Evolutionary conservation across 1,140 invertebrate genomes (phyloP), one percentile per base, ranked within the genome.

Genomic region (Plectrocnemia conspersa): DNA sequence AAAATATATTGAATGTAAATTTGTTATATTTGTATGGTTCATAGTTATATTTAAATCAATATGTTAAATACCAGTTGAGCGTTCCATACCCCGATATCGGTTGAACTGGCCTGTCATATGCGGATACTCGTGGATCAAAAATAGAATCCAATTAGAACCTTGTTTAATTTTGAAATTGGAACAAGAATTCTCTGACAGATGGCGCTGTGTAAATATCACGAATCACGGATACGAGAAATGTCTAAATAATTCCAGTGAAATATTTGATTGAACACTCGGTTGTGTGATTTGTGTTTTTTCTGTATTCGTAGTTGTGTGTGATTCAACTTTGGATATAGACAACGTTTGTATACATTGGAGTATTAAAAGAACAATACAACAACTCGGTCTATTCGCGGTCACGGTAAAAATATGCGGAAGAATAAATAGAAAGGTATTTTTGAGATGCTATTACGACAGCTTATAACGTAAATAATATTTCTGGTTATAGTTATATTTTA

Each of bases 61-160:
- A n/a, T n/a, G n/a, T n/a, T n/a, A n/a, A n/a, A n/a, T n/a, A n/a
- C n/a, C n/a, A n/a, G n/a, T n/a, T n/a, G n/a, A n/a, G n/a, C n/a
- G n/a, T n/a, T n/a, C n/a, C n/a, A n/a, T n/a, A n/a, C n/a, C n/a
- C n/a, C n/a, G n/a, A n/a, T n/a, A n/a, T n/a, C n/a, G n/a, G 45
- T 50, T 50, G 47, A 33, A 24, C 21, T 38, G 22, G 33, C 32
- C 47, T 50, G 47, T 25, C 32, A 22, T 36, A 47, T 54, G 40
- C 46, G 53, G 41, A 54, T 56, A 53, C 52, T 54, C 45, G 35
- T 35, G 11, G 15, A 68, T 70, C 66, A 67, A 69, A 74, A 75
- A 73, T 70, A 72, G 67, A 68, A 71, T 67, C 71, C 66, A 72
- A 73, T 72, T 73, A 70, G 65, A 69, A 66, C 65, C 65, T 62